phyloP scores from a whole-genome alignment of 2,888 invertebrate species.

The Sclerodermus sp. region DNA sequence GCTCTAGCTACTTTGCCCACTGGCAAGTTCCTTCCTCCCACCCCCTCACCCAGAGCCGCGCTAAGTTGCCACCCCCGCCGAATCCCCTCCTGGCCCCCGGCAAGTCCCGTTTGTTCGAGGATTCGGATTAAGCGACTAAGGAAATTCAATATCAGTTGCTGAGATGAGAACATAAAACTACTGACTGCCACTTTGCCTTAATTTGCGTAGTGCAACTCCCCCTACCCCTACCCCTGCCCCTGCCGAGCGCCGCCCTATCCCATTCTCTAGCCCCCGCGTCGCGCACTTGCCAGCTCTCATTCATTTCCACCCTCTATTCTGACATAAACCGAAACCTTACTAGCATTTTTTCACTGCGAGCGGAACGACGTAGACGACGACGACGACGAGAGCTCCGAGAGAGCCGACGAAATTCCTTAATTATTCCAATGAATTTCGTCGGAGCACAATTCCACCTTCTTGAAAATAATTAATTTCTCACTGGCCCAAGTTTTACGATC shows the following conservation, averaged over 20 bases:
- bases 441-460: too few species aligned
- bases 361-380: too few species aligned
- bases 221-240: constrained; percentile 12
- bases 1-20: constrained; percentile 13
- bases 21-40: constrained; percentile 11
- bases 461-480: too few species aligned
- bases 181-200: constrained; percentile 57
- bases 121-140: constrained; percentile 56
- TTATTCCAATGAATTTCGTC: too few species aligned
- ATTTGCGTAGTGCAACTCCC: constrained; percentile 55
- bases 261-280: constrained; percentile 4
- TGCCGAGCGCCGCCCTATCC: neutral
- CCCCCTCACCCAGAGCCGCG: constrained; percentile 10
- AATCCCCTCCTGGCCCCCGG: constrained; percentile 6
- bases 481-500: too few species aligned
- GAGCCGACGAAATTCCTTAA: too few species aligned
- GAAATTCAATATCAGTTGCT: constrained; percentile 58
- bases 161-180: constrained; percentile 57
- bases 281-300: neutral
- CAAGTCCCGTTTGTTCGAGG: constrained; percentile 30
- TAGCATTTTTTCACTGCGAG: too few species aligned
- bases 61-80: constrained; percentile 5
- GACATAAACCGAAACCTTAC: neutral
- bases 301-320: constrained; percentile 10
- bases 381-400: too few species aligned